Evolutionary conservation across 2,797 vertebrate genomes (phyloP).

Genomic region (Erithacus rubecula): DNA sequence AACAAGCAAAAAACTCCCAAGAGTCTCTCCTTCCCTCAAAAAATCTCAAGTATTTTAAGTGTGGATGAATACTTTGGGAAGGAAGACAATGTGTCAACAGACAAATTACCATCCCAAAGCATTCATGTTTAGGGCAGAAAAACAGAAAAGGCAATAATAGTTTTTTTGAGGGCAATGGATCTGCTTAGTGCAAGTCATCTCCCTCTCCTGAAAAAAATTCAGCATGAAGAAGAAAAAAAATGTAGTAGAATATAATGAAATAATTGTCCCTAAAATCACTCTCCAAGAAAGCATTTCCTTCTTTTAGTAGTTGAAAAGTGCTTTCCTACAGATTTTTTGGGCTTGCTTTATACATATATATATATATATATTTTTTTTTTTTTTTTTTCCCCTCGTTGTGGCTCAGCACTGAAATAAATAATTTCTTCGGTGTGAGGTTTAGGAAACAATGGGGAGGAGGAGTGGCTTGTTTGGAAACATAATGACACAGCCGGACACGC

Average conservation of each 20-base stretch:
- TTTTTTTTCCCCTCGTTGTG: neutral
- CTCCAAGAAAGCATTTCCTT: neutral
- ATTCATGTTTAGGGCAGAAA: neutral
- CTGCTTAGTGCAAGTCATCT: neutral
- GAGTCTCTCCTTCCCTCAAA: neutral
- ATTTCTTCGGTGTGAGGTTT: neutral
- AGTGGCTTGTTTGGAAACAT: conserved; percentile 63
- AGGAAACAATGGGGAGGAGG: conserved; percentile 43
- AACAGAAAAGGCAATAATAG: neutral
- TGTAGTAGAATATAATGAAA: neutral
- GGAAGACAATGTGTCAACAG: conserved; percentile 3
- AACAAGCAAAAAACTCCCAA: neutral
- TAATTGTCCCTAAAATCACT: neutral
- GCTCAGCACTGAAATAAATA: neutral
- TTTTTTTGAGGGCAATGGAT: neutral
- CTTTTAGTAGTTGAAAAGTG: neutral
- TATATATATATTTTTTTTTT: neutral
- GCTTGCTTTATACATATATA: neutral
- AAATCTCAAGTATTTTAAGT: conserved; percentile 23
- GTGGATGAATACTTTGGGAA: neutral
- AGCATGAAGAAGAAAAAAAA: neutral
- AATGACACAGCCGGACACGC: conserved; percentile 35
- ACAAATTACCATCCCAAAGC: neutral
- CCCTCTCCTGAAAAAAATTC: neutral
- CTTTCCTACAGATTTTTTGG: neutral